phyloP scores from a whole-genome alignment of 2,888 invertebrate species.

The Ommatoiulus sabulosus region DNA sequence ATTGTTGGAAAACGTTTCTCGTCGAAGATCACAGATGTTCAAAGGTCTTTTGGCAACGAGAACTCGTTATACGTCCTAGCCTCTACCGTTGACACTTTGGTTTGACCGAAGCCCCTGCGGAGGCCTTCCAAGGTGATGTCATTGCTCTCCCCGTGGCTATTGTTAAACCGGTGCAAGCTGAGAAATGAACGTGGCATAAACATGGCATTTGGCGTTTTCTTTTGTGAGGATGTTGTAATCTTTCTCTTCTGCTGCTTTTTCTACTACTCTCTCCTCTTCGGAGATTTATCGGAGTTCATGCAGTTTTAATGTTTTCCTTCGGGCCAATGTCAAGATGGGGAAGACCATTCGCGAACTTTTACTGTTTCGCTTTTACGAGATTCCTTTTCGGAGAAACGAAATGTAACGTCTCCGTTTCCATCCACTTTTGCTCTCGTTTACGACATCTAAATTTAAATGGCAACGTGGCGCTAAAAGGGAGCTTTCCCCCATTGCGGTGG shows the following conservation, averaged over 20 bases:
- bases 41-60: no score
- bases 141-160: neutral
- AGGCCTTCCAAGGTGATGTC: neutral
- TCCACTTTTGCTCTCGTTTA: neutral
- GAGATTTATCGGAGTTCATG: neutral
- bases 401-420: neutral
- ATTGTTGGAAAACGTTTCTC: no score
- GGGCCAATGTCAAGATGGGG: slow-evolving; percentile 24
- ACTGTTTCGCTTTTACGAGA: slow-evolving; percentile 24
- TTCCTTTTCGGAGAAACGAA: slow-evolving; percentile 17
- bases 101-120: neutral
- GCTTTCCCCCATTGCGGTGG: neutral
- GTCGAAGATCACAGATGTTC: no score
- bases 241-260: neutral
- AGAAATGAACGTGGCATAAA: neutral
- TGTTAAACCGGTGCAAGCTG: neutral
- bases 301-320: slow-evolving; percentile 9
- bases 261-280: no score
- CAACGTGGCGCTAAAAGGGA: neutral
- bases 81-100: neutral
- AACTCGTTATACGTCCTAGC: no score
- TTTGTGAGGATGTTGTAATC: slow-evolving; percentile 29
- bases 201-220: neutral
- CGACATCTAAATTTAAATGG: neutral
- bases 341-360: neutral